Evolutionary conservation across 2,113 vertebrate genomes (phyloP), one percentile per base, ranked within the genome.

Genomic region (Jaculus jaculus): DNA sequence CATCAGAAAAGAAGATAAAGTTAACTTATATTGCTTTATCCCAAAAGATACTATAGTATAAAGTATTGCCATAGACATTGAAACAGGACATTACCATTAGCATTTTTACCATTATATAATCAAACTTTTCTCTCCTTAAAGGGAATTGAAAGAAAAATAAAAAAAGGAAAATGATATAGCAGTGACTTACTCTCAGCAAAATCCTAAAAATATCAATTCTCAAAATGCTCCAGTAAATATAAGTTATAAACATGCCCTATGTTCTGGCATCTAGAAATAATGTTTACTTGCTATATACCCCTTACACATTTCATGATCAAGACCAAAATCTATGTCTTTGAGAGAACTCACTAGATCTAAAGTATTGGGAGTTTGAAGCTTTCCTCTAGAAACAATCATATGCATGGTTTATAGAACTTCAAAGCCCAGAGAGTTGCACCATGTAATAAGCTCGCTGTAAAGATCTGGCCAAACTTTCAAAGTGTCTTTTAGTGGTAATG

Each of bases 351-450:
- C 71, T 93, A 20, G 24, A 24, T 84, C 54, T 89, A 51, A 95
- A 87, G 21, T 65, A 3, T 73, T 54, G 39, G 34, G 16, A 79
- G 12, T 82, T 80, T 91, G 47, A 93, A 85, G 84, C 92, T 88
- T 95, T 51, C 32, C 72, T 34, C 34, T 93, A 92, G 90, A 82
- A 96, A 72, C 39, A 75, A 89, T 94, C 73, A 21, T 37, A 71
- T 0, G 7, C 11, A 51, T 65, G 65, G 54, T 61, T 93, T 94
- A 87, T 1, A 87, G 81, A 83, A 91, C 73, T 93, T 91, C 69
- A 94, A 95, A 96, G 69, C 34, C 51, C 72, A 79, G 93, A 80
- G 63, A 82, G 60, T 78, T 78, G 60, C n/a, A 79, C 28, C 73
- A 79, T 84, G 30, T 75, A 96, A 93, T 82, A 91, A 39, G 63